These are phyloP conservation scores for Sciurus carolinensis DNA, from an alignment of 2,797 vertebrate species.

Conservation along the genomic window DNA sequence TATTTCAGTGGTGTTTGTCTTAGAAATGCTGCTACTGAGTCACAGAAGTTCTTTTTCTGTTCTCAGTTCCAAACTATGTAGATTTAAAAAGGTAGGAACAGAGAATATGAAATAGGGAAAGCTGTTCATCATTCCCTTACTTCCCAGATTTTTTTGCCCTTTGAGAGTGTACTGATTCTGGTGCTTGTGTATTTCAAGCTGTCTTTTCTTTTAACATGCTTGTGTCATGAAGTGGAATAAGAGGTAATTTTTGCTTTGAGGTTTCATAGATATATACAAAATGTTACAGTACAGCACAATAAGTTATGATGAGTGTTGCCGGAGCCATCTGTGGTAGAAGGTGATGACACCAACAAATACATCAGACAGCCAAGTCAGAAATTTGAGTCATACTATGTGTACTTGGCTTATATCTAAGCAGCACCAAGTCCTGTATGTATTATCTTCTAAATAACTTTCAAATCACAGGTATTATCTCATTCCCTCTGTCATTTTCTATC, in stretches of 20 bases:
- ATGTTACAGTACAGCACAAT: background rate
- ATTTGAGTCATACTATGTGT: background rate
- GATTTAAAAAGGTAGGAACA: constrained; percentile 1
- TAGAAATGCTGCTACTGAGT: constrained; percentile 20
- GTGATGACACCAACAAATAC: background rate
- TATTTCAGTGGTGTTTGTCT: background rate
- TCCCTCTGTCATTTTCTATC: background rate
- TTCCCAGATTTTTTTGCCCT: background rate
- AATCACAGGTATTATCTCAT: background rate
- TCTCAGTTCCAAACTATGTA: background rate
- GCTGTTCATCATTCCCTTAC: background rate
- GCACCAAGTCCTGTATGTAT: background rate
- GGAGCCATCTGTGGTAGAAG: background rate
- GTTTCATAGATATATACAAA: background rate
- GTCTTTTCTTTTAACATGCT: background rate
- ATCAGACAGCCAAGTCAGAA: background rate
- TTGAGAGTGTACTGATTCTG: background rate
- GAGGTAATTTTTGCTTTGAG: constrained; percentile 15
- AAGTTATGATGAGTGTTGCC: background rate
- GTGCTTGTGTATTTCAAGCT: background rate
- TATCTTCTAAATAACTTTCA: constrained; percentile 35
- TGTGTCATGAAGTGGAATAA: background rate
- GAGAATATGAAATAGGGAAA: background rate
- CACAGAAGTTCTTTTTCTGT: background rate
- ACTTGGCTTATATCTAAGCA: background rate